Conservation (phyloP, 2,888 invertebrate species). For the Pristionchus maxplancki region DNA sequence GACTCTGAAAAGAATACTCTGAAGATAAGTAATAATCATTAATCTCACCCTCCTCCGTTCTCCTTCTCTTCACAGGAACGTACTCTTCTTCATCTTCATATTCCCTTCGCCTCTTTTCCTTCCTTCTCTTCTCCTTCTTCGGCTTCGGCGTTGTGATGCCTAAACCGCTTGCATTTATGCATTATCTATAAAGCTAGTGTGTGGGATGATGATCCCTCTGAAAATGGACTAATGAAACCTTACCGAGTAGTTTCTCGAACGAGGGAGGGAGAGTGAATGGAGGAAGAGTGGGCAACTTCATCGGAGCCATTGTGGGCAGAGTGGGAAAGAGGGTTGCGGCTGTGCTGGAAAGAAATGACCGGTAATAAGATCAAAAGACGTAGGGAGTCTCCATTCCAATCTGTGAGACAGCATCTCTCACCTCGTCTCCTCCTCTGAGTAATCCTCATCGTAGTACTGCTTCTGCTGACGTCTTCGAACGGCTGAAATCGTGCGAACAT, state of each 20-base stretch:
- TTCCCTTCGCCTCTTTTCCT: conserved; percentile 30
- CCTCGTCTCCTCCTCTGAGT: conserved; percentile 10
- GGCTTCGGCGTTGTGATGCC: conserved; percentile 43
- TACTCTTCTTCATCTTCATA: conserved; percentile 29
- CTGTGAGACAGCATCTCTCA: neutral
- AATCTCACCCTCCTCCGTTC: neutral
- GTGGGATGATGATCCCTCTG: no score
- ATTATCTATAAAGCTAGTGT: no score
- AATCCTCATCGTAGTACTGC: neutral
- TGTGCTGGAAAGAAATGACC: no score
- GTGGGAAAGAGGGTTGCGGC: conserved; percentile 4
- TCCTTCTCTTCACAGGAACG: neutral
- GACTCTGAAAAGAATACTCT: neutral
- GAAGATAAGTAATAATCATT: neutral
- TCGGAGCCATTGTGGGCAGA: conserved; percentile 26
- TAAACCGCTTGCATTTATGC: conserved; percentile 34
- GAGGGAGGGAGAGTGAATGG: conserved; percentile 45
- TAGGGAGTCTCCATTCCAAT: neutral
- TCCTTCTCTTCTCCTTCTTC: neutral
- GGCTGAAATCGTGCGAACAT: neutral
- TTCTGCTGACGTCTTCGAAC: neutral
- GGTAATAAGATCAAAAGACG: no score
- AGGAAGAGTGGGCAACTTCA: conserved; percentile 49
- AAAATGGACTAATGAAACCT: neutral
- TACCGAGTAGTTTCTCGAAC: conserved; percentile 44